phyloP scores from a whole-genome alignment of 2,113 vertebrate genomes.

The Mystacornis crossleyi region DNA sequence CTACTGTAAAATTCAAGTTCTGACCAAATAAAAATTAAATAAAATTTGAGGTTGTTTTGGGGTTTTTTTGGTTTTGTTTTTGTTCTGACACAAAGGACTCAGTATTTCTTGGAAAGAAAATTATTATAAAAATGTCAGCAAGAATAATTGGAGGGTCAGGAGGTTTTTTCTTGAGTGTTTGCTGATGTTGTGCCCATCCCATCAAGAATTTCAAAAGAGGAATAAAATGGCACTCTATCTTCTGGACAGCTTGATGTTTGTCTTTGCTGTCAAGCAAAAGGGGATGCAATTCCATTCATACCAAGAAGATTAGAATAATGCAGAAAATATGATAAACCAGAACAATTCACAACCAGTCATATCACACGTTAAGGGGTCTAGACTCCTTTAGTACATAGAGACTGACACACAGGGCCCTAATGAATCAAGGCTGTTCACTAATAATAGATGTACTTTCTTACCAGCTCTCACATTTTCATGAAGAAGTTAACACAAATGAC shows the following conservation, averaged over 20 bases:
- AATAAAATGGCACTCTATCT: constrained; percentile 64
- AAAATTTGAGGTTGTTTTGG: not conserved
- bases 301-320: constrained; percentile 50
- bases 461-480: not conserved
- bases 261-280: constrained; percentile 66
- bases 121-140: constrained; percentile 31
- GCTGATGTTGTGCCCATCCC: constrained; percentile 46
- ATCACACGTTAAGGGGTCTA: not conserved
- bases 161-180: constrained; percentile 31
- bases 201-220: constrained; percentile 50
- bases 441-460: not conserved
- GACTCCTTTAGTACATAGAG: not conserved
- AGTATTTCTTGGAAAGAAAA: not conserved
- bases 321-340: constrained; percentile 45
- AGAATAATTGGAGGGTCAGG: constrained; percentile 39
- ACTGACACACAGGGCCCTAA: not conserved
- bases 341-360: not conserved
- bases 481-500: not conserved
- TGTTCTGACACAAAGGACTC: not conserved
- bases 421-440: not conserved
- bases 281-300: constrained; percentile 32
- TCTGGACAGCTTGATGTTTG: constrained; percentile 65
- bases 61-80: not conserved
- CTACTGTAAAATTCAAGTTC: not conserved
- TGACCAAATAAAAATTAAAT: not conserved